These are phyloP conservation scores for Ardeotis arabs DNA, from an alignment of 2,113 vertebrate species.

Conservation along the genomic window DNA sequence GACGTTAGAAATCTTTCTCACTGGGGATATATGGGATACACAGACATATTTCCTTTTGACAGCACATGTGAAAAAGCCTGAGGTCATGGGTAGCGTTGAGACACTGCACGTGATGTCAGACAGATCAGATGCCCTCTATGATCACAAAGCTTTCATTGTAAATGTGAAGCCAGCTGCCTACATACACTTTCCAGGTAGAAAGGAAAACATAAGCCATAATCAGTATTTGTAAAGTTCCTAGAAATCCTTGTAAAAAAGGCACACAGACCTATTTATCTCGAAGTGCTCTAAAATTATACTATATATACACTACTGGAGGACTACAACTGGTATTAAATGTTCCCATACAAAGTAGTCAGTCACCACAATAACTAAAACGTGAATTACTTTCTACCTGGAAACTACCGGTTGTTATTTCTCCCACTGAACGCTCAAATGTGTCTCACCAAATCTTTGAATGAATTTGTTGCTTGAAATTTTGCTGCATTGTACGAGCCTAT, in stretches of 20 bases:
- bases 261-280: not conserved
- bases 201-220: not conserved
- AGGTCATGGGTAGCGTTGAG: not conserved
- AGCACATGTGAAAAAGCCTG: rapidly evolving
- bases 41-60: not conserved
- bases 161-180: not conserved
- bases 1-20: not conserved
- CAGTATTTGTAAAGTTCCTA: not conserved
- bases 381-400: not conserved
- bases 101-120: not conserved
- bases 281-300: not conserved
- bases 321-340: not conserved
- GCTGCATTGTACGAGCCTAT: not conserved
- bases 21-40: not conserved
- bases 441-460: not conserved
- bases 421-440: rapidly evolving
- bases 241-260: not conserved
- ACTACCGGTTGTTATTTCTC: not conserved
- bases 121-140: not conserved
- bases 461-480: not conserved
- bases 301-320: not conserved
- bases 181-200: not conserved
- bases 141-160: not conserved
- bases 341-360: not conserved
- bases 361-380: not conserved